Percentiles rank a stretch among this genome's conserved stretches.
Conservation (phyloP, 2,888 invertebrate species). For the Choristoneura rosaceana region DNA sequence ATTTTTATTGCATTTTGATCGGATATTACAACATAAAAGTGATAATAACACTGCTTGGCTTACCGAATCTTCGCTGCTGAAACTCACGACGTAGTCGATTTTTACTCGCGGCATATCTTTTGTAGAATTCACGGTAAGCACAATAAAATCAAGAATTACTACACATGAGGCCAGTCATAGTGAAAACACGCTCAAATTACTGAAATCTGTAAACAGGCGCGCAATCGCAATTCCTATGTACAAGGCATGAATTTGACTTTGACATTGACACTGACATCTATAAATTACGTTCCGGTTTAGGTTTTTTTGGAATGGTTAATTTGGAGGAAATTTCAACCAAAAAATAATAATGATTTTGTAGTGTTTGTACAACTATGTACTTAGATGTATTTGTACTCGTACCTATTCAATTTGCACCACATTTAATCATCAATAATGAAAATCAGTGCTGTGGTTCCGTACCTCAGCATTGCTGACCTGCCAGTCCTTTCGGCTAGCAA, state of each 20-base stretch:
- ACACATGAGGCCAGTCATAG: background rate
- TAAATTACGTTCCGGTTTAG: background rate
- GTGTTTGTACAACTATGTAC: too few relatives aligned
- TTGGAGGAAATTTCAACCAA: background rate
- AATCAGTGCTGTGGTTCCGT: too few relatives aligned
- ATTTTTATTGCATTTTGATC: background rate
- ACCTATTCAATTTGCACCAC: too few relatives aligned
- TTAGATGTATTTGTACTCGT: too few relatives aligned
- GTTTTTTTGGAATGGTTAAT: background rate
- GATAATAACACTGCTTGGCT: conserved; percentile 54
- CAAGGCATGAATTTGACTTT: conserved; percentile 10
- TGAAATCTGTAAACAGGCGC: conserved; percentile 9
- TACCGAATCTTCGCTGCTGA: conserved; percentile 92
- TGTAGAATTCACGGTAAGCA: background rate
- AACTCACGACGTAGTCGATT: conserved; percentile 89
- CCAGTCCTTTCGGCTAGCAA: too few relatives aligned
- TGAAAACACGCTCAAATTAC: background rate
- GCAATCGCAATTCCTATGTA: background rate
- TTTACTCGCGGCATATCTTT: conserved; percentile 88
- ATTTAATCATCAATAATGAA: too few relatives aligned
- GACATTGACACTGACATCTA: background rate
- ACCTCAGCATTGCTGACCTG: too few relatives aligned
- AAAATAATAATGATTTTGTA: background rate
- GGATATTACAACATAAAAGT: background rate
- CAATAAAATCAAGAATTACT: background rate